Conservation (phyloP, 2,113 vertebrate species). For the Rutilus rutilus region DNA sequence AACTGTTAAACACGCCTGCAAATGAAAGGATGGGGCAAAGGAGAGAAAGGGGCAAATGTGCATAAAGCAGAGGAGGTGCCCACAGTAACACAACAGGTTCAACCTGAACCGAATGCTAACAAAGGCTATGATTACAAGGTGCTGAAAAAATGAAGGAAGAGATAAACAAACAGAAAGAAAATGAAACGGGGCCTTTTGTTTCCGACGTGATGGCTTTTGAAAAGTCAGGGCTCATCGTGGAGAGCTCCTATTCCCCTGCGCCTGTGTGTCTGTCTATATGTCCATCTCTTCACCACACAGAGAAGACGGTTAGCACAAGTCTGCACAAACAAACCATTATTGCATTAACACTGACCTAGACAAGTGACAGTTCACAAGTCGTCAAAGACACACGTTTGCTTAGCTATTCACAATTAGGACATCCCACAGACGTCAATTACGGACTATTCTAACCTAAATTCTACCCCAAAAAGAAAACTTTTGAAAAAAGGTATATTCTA, state of each 20-base stretch:
- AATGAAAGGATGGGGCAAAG: constrained; percentile 60
- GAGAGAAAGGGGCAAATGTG: constrained; percentile 55
- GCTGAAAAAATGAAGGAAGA: constrained; percentile 79
- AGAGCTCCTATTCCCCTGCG: constrained; percentile 20
- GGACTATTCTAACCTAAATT: not conserved
- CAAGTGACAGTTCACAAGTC: not conserved
- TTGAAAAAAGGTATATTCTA: too few relatives aligned
- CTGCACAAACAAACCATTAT: constrained; percentile 35
- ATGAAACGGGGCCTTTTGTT: constrained; percentile 74
- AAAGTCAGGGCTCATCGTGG: constrained; percentile 19
- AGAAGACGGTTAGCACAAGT: constrained; percentile 2
- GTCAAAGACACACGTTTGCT: not conserved
- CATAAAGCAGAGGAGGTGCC: constrained; percentile 53
- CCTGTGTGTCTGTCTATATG: constrained; percentile 19
- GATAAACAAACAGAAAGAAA: constrained; percentile 63
- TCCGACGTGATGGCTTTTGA: constrained; percentile 23
- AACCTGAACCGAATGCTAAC: constrained; percentile 79
- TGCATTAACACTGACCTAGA: constrained; percentile 31
- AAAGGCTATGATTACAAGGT: constrained; percentile 75
- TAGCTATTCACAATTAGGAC: constrained; percentile 3
- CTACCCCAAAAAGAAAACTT: not conserved
- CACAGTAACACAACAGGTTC: constrained; percentile 71
- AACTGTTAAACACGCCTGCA: constrained; percentile 60
- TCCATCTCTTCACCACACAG: constrained; percentile 15
- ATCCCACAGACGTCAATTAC: not conserved